Evolutionary conservation across 2,113 vertebrate genomes (phyloP).

Genomic region (Accipiter virgatus): DNA sequence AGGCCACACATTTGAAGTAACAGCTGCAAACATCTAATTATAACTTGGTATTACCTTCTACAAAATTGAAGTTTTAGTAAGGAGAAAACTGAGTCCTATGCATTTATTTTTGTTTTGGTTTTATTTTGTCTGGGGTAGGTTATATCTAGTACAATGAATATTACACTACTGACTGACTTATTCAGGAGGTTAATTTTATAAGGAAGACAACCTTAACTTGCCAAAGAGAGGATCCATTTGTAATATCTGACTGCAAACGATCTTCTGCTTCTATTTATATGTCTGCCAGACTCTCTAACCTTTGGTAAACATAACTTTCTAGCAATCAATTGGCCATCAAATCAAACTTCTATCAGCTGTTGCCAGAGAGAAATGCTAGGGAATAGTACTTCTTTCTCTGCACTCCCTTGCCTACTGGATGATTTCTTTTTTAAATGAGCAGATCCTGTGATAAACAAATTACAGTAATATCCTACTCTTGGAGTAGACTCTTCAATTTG

Average conservation of each 20-base stretch:
- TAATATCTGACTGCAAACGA: neutral
- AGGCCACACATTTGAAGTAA: constrained; percentile 1
- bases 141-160: neutral
- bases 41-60: neutral
- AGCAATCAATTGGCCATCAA: neutral
- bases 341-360: neutral
- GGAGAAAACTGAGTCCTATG: neutral
- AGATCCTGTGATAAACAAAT: neutral
- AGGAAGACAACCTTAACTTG: neutral
- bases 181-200: neutral
- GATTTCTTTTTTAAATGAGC: neutral
- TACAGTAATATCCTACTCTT: neutral
- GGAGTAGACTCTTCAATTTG: neutral
- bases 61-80: neutral
- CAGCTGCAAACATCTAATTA: constrained; percentile 40
- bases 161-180: neutral
- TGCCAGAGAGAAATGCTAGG: neutral
- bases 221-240: neutral
- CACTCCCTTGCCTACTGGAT: neutral
- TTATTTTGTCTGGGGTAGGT: neutral
- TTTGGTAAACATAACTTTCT: constrained; percentile 2
- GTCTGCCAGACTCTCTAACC: neutral
- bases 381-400: neutral
- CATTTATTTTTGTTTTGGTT: neutral
- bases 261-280: constrained; percentile 30